Conservation (phyloP, 2,797 vertebrate species). For the Enteromius unitaeniatus region DNA sequence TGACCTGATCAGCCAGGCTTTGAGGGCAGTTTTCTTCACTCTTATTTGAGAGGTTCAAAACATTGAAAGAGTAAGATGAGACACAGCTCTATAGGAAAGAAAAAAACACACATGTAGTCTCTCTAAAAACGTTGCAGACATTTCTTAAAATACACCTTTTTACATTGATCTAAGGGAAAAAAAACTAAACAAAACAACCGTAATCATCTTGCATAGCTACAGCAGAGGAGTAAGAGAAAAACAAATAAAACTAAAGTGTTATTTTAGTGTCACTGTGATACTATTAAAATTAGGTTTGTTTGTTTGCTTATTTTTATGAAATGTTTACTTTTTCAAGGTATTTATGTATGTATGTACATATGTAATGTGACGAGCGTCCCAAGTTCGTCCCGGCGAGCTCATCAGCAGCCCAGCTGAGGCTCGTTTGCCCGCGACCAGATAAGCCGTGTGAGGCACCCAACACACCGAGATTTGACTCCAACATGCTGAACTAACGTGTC, state of each 20-base stretch:
- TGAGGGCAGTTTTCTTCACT: slow-evolving; percentile 16
- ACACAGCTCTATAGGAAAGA: slow-evolving; percentile 5
- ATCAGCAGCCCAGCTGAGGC: no score
- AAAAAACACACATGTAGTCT: background rate
- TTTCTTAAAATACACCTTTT: background rate
- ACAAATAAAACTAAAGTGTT: background rate
- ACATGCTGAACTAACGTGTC: no score
- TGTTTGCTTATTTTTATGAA: no score
- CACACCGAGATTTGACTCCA: no score
- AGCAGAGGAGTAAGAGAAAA: no score
- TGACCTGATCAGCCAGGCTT: slow-evolving; percentile 47
- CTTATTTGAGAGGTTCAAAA: slow-evolving; percentile 18
- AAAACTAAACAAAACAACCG: background rate
- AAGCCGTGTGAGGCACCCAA: no score
- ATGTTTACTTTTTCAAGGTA: no score
- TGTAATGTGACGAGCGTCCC: no score
- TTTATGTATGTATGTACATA: no score
- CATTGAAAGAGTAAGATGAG: background rate
- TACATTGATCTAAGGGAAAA: background rate
- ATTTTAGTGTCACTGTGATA: background rate
- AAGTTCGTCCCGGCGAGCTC: no score
- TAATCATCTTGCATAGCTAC: background rate
- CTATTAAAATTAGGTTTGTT: no score
- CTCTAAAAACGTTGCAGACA: background rate
- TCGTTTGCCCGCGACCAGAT: no score